phyloP scores from a whole-genome alignment of 2,888 invertebrate genomes.

The Drosophila kokeensis region DNA sequence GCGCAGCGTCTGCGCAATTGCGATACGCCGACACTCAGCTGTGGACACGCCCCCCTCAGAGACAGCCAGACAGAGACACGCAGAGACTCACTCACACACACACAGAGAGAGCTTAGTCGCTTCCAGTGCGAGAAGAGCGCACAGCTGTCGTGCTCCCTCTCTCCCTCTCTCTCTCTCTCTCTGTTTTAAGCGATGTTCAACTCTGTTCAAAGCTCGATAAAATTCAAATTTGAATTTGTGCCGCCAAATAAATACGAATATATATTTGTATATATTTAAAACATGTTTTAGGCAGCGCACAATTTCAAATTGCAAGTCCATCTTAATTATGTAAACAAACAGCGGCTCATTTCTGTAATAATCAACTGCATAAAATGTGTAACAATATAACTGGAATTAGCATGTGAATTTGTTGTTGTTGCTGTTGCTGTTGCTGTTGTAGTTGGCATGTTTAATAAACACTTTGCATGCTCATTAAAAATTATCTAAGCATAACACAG shows the following conservation, averaged over 20 bases:
- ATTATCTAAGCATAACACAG: constrained; percentile 67
- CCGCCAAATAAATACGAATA: constrained; percentile 20
- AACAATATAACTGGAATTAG: constrained; percentile 52
- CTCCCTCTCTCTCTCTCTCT: not conserved
- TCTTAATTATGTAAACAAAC: constrained; percentile 59
- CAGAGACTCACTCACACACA: constrained; percentile 14
- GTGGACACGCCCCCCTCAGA: constrained; percentile 58
- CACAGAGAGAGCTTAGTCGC: constrained; percentile 6
- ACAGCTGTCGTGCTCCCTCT: constrained; percentile 34
- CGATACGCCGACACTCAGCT: constrained; percentile 43
- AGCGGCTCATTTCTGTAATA: constrained; percentile 39
- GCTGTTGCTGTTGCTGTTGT: constrained; percentile 14
- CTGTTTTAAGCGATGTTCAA: constrained; percentile 26
- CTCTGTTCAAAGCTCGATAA: constrained; percentile 49
- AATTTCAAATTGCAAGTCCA: constrained; percentile 25
- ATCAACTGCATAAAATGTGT: constrained; percentile 63
- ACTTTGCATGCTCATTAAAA: constrained; percentile 84
- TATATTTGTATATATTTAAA: constrained; percentile 19
- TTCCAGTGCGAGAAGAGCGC: constrained; percentile 39
- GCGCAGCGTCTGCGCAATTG: constrained; percentile 69
- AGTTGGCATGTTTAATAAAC: constrained; percentile 73
- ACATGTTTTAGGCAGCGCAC: not conserved
- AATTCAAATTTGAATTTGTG: constrained; percentile 57
- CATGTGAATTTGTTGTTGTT: constrained; percentile 9
- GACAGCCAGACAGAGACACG: constrained; percentile 49